Evolutionary conservation across 2,888 invertebrate genomes (phyloP), one percentile per base, ranked within the genome.

Genomic region (Drosophila neoperkinsi): DNA sequence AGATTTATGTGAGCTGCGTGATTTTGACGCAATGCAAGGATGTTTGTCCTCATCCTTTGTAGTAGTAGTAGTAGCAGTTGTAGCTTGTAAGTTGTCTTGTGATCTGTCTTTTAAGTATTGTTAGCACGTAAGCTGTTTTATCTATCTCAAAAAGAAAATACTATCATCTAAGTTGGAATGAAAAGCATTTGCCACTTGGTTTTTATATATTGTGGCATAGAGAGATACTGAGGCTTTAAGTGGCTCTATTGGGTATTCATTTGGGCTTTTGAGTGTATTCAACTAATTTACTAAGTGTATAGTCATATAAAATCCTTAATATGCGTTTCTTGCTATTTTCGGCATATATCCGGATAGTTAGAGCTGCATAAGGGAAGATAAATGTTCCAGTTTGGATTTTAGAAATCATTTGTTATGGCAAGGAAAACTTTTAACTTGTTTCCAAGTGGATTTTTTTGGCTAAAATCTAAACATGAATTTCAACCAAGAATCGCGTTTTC

Each of bases 81-180:
- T 71, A 71, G 71, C 30, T 38, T 79, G 72, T 71, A 71, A 74
- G 79, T 74, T 74, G 68, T 74, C 66, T 82, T 86, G 85, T 86
- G 85, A 86, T 86, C 84, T 78, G 82, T 71, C 60, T 33, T 55
- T 65, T 88, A 85, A 84, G 84, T 88, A 88, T 88, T 84, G 73
- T 70, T 85, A 84, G 84, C 84, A 84, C 82, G 84, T 84, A 84
- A 78, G 71, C 55, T 41, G 51, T 57, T 13, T 56, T 52, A 57
- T 28, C 16, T 30, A 10, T 16, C 36, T 25, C 18, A 38, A 50
- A 49, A 49, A 59, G 31, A 62, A 71, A 79, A 75, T 51, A 61
- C 43, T 53, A 18, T 16, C 4, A 55, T 62, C 50, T 36, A 62
- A 56, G 21, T 34, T 4, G 25, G 50, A 50, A 50, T 38, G 65